Evolutionary conservation across 2,113 vertebrate species (phyloP), one percentile per base, ranked within the genome.

Genomic region (Nansenia antarctica): DNA sequence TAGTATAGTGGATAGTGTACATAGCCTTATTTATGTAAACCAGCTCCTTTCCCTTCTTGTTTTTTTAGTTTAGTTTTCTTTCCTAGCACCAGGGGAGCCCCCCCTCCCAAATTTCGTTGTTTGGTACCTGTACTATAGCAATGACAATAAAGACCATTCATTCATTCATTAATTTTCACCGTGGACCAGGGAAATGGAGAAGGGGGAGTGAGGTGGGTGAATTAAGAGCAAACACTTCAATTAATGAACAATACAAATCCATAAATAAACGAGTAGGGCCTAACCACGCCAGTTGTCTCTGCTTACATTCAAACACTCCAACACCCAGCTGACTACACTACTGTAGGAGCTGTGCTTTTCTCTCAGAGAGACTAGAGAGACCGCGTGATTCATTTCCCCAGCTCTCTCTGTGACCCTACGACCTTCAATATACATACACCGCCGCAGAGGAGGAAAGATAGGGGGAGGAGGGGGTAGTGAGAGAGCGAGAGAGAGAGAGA

Each of bases 341-440:
- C 15, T 18, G 12, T 18, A 42, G 39, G 39, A 42, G 39, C 18
- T 9, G 53, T 22, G 12, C 26, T n/a, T 15, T n/a, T 18, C 27
- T 30, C 29, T 58, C 29, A 15, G 55, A 58, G 49, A 45, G n/a
- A n/a, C n/a, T n/a, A n/a, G n/a, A n/a, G n/a, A n/a, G 24, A 42
- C 11, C 61, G 29, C 9, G n/a, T 69, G 73, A 69, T 77, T 67
- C 77, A 81, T 71, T 74, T 39, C 31, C 24, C 72, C 49, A 42
- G 53, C 69, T 64, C 70, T 63, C 65, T 31, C 62, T 42, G 9
- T 78, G 80, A 84, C 79, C 73, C 34, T 11, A 9, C 78, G 70
- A 87, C 78, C 78, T 85, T 88, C 73, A 78, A 60, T 80, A 53
- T 80, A 84, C 79, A 85, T 63, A 87, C 26, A 67, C 12, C 12